Conservation (phyloP, 2,888 invertebrate genomes). For the Lasioglossum malachurum region DNA sequence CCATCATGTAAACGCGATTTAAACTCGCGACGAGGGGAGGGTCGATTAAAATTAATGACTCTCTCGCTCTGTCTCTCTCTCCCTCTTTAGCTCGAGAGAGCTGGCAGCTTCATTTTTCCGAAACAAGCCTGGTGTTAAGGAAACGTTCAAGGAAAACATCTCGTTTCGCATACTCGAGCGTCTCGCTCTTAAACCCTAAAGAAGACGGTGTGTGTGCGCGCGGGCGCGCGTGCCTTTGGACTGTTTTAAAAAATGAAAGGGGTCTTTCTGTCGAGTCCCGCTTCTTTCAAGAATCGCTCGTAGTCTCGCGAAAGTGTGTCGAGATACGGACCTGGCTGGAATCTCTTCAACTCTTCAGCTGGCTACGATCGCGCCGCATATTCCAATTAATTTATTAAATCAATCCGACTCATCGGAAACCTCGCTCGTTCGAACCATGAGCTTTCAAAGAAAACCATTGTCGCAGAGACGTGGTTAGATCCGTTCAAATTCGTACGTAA, state of each 20-base stretch:
- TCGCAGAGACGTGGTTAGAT: too few species aligned
- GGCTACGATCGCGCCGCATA: slow-evolving; percentile 8
- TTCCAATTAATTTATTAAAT: background rate
- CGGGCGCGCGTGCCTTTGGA: slow-evolving; percentile 48
- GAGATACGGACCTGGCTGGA: slow-evolving; percentile 31
- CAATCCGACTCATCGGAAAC: background rate
- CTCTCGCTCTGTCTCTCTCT: background rate
- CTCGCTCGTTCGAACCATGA: background rate
- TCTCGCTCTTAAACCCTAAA: slow-evolving; percentile 50
- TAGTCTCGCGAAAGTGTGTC: slow-evolving; percentile 54
- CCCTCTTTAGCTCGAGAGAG: background rate
- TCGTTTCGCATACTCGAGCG: slow-evolving; percentile 44
- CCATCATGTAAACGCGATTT: slow-evolving; percentile 6
- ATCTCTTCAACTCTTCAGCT: slow-evolving; percentile 3
- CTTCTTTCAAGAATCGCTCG: slow-evolving; percentile 60
- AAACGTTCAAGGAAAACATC: slow-evolving; percentile 54
- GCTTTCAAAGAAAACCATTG: background rate
- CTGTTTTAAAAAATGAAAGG: slow-evolving; percentile 59
- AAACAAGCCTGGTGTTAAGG: slow-evolving; percentile 43
- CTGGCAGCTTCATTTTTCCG: slow-evolving; percentile 25
- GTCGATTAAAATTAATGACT: slow-evolving; percentile 51
- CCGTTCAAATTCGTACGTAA: too few species aligned
- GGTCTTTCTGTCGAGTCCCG: slow-evolving; percentile 46
- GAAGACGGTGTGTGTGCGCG: slow-evolving; percentile 36
- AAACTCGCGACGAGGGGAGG: background rate